Evolutionary conservation across 2,797 vertebrate species (phyloP), one percentile per base, ranked within the genome.

Genomic region (Lateolabrax maculatus): DNA sequence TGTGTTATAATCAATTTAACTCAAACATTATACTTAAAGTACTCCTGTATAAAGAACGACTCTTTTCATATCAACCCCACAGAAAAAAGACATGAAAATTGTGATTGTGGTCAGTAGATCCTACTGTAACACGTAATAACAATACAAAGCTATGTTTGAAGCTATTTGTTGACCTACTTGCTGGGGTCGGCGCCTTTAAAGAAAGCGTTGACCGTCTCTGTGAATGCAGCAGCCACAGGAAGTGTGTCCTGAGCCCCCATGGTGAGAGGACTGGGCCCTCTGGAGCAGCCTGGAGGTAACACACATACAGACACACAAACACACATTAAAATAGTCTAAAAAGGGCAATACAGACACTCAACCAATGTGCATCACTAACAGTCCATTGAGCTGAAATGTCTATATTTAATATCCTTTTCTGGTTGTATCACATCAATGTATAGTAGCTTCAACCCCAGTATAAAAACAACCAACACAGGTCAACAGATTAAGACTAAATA

Each of bases 181-280:
- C 90, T 98, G 37, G 97, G 96, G 92, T 99, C 98, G 0, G 98
- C 97, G 90, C 97, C 98, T 95, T 99, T 99, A 93, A 99, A 99
- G 89, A 99, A 98, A 21, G 97, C 96, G 13, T 99, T 99, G 93
- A 99, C 97, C 0, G 98, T 99, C 85, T 99, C 98, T 5, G 98
- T 99, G 94, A 99, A 99, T 13, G 98, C 98, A 5, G 98, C 98
- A 0, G 98, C 98, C 25, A 99, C 98, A 1, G 98, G 98, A 52
- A 99, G 96, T 0, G 98, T 99, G 92, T 99, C 98, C 94, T 99
- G 98, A 34, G 98, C 98, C 16, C 98, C 98, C 98, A 99, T 99
- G 64, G 98, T 99, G 49, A 99, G 95, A 63, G 98, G 98, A 89
- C 98, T 99, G 81, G 98, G 98, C 18, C 98, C 98, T 90, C 98